A percentile compares a stretch with the other conserved stretches of the same genome.
phyloP scores from a whole-genome alignment of 2,888 invertebrate genomes.

The Oegoconia quadripuncta region DNA sequence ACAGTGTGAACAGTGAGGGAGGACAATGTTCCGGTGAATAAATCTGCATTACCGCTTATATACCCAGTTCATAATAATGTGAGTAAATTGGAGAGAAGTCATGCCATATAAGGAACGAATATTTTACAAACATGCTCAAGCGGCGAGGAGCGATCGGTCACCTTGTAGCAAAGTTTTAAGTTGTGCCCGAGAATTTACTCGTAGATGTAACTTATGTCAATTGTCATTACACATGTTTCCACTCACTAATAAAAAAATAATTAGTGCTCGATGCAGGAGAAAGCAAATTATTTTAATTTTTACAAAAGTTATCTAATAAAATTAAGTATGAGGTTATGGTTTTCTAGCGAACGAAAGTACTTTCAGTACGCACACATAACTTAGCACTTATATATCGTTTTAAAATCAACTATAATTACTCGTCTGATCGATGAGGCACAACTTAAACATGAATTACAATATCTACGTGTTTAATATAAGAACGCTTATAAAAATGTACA shows the following conservation, averaged over 20 bases:
- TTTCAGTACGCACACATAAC: too few relatives aligned
- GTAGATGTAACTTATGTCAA: slow-evolving; percentile 25
- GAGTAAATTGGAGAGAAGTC: slow-evolving; percentile 63
- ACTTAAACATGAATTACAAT: slow-evolving; percentile 51
- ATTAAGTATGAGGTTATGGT: too few relatives aligned
- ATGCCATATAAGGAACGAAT: slow-evolving; percentile 68
- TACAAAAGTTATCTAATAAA: too few relatives aligned
- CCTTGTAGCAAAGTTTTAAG: slow-evolving; percentile 55
- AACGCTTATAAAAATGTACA: slow-evolving; percentile 50
- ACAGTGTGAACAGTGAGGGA: slow-evolving; percentile 63
- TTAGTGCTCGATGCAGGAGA: slow-evolving; percentile 40
- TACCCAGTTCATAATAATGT: slow-evolving; percentile 65
- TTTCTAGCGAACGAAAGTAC: too few relatives aligned
- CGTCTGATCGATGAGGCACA: slow-evolving; percentile 44
- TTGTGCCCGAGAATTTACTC: slow-evolving; percentile 49
- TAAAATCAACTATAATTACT: too few relatives aligned
- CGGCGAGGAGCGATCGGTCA: slow-evolving; percentile 71
- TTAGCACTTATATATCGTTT: too few relatives aligned
- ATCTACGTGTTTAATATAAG: slow-evolving; percentile 53
- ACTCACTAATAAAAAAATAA: slow-evolving; percentile 47
- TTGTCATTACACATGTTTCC: slow-evolving; percentile 27
- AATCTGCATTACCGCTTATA: slow-evolving; percentile 59
- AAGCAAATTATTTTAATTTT: slow-evolving; percentile 51
- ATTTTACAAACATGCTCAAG: slow-evolving; percentile 74
- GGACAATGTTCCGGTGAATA: slow-evolving; percentile 57